Conservation (phyloP, 2,113 vertebrate species). For the Rallus limicola region DNA sequence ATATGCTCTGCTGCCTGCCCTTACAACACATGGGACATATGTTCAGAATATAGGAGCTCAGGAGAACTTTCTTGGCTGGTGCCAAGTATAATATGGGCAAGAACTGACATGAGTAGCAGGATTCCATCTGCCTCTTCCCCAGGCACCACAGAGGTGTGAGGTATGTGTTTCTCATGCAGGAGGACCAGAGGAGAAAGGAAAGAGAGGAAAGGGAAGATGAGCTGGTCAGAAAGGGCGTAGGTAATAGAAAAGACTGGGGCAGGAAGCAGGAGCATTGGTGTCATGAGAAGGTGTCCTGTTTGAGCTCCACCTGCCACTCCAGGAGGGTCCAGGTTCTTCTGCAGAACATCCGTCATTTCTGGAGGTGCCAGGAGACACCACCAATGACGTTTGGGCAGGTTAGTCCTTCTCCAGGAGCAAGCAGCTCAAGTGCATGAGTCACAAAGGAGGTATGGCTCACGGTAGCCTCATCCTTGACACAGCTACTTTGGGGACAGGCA, state of each 20-base stretch:
- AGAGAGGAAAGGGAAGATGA: neutral
- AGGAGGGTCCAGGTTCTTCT: neutral
- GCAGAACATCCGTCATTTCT: rapidly evolving
- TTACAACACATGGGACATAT: neutral
- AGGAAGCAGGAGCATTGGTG: neutral
- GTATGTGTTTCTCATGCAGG: neutral
- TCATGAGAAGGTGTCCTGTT: neutral
- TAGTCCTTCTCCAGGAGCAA: neutral
- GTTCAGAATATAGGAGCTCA: neutral
- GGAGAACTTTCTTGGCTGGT: neutral
- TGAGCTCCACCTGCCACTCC: neutral
- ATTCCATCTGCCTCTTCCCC: neutral
- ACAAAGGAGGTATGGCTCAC: neutral
- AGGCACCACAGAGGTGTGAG: neutral
- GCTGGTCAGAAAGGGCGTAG: neutral
- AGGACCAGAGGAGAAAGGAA: neutral
- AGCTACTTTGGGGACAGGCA: neutral
- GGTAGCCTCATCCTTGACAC: rapidly evolving
- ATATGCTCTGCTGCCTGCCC: neutral
- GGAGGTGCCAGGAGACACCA: neutral
- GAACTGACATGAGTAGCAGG: neutral
- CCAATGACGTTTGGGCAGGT: neutral
- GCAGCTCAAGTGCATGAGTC: neutral
- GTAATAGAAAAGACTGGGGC: neutral
- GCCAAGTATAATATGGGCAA: neutral